Base-by-base conservation (phyloP, 2,888 invertebrate genomes). In the Spisula subtruncata region DNA sequence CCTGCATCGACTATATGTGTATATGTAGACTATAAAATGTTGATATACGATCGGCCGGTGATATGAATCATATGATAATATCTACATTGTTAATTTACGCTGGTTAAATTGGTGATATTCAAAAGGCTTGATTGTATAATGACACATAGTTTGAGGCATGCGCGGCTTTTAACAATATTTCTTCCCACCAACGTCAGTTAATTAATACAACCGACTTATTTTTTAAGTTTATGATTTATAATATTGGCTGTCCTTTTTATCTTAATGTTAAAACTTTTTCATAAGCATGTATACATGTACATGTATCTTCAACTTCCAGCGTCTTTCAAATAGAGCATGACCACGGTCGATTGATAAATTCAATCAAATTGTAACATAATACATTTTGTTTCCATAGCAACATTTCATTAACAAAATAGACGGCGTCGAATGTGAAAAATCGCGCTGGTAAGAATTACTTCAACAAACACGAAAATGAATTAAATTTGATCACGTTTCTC, bases 341-440 rank as follows among this genome's bases (percentile, higher is more conserved):
- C 56, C 51, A 56, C 46, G 25, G 1, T 25, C 85, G n/a, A 79
- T 80, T 85, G 85, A 85, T 80, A 80, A 80, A 79, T 71, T 71
- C 80, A 80, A 85, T 85, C 85, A 80, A 80, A 85, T 81, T 83
- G 91, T 83, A 91, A 91, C 83, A 60, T 83, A 85, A 91, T 85
- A 89, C 89, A 56, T 0, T 51, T 41, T 20, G 89, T 91, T 79
- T 16, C 91, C 85, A 89, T 89, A 83, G 89, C 83, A 89, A 91
- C 91, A 75, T 46, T 89, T 91, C 91, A 91, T 89, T 89, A 86
- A 86, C 85, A 91, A 91, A 91, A 87, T 87, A 87, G 82, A 86
- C 82, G 75, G 75, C 80, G 87, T 79, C 71, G 51, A 81, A 81
- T 41, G 29, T 81, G 35, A 71, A 85, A 84, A 88, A 80, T 88